These are phyloP conservation scores for Nanorana parkeri DNA, from an alignment of 2,113 vertebrate species.

Conservation along the genomic window DNA sequence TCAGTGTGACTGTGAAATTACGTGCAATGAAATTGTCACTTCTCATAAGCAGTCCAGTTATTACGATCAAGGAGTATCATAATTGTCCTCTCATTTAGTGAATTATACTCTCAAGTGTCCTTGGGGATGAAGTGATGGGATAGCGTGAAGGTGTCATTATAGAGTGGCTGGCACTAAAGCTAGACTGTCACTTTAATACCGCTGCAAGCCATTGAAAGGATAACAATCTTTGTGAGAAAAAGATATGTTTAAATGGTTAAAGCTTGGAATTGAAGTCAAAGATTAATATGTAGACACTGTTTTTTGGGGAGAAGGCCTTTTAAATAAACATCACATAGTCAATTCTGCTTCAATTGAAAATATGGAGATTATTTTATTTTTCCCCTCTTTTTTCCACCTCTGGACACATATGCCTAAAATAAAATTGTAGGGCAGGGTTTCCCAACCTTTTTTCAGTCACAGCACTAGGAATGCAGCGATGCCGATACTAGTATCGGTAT, in stretches of 20 bases:
- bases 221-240: constrained; percentile 6
- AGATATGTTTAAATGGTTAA: background rate
- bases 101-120: constrained; percentile 17
- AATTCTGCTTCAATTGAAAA: too few species aligned
- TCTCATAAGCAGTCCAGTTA: background rate
- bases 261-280: background rate
- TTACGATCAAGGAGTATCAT: constrained; percentile 14
- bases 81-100: constrained; percentile 23
- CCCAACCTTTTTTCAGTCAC: too few species aligned
- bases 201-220: background rate
- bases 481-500: too few species aligned
- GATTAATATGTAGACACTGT: too few species aligned
- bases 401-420: too few species aligned
- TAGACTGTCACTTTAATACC: background rate
- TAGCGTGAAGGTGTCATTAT: background rate
- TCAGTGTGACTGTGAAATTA: constrained; percentile 22
- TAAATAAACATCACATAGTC: too few species aligned
- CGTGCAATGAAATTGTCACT: background rate
- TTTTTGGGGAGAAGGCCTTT: too few species aligned
- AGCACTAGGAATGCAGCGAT: too few species aligned
- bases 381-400: too few species aligned
- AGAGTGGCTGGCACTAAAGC: background rate
- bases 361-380: too few species aligned
- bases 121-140: constrained; percentile 1
- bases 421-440: too few species aligned